Percentiles rank a stretch among this genome's conserved stretches.
Evolutionary conservation across 2,888 invertebrate genomes (phyloP).

Genomic region (Tinea trinotella): DNA sequence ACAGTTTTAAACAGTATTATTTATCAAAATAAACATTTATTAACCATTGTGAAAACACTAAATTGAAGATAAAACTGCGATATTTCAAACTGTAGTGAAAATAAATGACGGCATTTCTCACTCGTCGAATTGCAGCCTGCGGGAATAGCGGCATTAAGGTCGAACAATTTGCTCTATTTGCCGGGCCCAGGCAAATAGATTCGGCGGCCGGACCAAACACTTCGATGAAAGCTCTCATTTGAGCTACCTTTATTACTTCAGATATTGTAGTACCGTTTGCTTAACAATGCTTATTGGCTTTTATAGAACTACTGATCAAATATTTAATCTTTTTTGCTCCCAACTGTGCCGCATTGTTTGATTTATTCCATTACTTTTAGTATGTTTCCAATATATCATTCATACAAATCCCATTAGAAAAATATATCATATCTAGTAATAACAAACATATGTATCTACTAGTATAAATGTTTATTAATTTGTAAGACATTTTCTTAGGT

Average conservation of each 20-base stretch:
- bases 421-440: too few species aligned
- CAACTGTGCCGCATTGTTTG: too few species aligned
- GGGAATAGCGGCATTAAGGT: slow-evolving; percentile 22
- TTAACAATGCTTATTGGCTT: not conserved
- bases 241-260: slow-evolving; percentile 29
- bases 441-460: too few species aligned
- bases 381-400: too few species aligned
- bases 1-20: too few species aligned
- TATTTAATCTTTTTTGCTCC: too few species aligned
- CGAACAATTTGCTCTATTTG: slow-evolving; percentile 21
- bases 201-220: slow-evolving; percentile 28
- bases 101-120: slow-evolving; percentile 31
- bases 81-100: slow-evolving; percentile 29
- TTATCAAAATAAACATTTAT: not conserved
- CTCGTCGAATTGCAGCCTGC: slow-evolving; percentile 23
- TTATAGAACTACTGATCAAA: not conserved
- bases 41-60: slow-evolving; percentile 9
- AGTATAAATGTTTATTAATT: too few species aligned
- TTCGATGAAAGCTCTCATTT: slow-evolving; percentile 26
- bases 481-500: slow-evolving; percentile 26
- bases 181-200: slow-evolving; percentile 27
- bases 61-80: slow-evolving; percentile 7
- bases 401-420: too few species aligned
- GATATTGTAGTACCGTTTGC: not conserved
- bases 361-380: too few species aligned